Percentiles rank a stretch among this genome's conserved stretches.
These are phyloP conservation scores for Galeopterus variegatus DNA, from an alignment of 2,113 vertebrate genomes.

Conservation along the genomic window DNA sequence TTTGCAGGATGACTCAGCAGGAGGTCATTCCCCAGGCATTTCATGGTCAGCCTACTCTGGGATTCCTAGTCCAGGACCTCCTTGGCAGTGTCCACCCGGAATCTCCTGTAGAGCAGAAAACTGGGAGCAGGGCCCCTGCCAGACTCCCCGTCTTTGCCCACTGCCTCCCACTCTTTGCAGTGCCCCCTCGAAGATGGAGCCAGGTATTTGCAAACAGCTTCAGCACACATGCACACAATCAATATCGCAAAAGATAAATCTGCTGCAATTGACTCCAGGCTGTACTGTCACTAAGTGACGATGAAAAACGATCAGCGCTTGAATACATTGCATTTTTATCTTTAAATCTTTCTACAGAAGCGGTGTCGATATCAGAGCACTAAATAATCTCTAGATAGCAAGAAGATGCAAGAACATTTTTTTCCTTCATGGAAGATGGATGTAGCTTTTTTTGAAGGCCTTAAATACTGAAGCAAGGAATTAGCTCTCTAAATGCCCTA, in stretches of 20 bases:
- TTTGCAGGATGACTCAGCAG: not conserved
- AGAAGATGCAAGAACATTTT: constrained; percentile 82
- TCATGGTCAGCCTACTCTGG: not conserved
- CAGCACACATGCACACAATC: constrained; percentile 80
- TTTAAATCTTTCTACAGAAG: constrained; percentile 89
- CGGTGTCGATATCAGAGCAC: constrained; percentile 88
- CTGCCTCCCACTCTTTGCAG: not conserved
- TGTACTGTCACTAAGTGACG: constrained; percentile 89
- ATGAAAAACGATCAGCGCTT: constrained; percentile 89
- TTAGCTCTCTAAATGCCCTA: constrained; percentile 84
- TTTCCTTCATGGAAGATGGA: constrained; percentile 83
- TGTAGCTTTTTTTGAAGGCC: constrained; percentile 81
- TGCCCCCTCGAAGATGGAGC: constrained; percentile 5
- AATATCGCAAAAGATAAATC: constrained; percentile 90
- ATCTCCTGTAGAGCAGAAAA: not conserved
- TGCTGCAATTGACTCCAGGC: constrained; percentile 87
- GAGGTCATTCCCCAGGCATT: not conserved
- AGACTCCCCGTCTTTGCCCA: not conserved
- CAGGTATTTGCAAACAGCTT: constrained; percentile 78
- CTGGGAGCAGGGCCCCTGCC: not conserved
- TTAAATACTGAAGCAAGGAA: constrained; percentile 85
- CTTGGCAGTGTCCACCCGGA: not conserved
- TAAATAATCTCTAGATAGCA: constrained; percentile 89
- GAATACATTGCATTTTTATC: constrained; percentile 89
- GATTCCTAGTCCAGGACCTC: not conserved